Conservation (phyloP, 2,113 vertebrate genomes). For the Colaptes auratus region DNA sequence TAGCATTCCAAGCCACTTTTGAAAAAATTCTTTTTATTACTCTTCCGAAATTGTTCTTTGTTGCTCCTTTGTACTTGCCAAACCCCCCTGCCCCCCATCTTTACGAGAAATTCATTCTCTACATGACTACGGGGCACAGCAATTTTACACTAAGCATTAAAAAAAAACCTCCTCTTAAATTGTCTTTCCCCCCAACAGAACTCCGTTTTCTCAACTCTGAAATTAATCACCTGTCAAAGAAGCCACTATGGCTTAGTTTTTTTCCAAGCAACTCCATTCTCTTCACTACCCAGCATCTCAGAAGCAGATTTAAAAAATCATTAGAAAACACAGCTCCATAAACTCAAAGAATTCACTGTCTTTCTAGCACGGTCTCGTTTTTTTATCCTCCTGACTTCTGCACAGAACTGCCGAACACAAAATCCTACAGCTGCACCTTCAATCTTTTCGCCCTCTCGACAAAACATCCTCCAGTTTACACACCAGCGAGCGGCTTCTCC, state of each 20-base stretch:
- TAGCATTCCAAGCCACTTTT: background rate
- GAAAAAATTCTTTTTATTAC: background rate
- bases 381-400: background rate
- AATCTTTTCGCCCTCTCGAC: background rate
- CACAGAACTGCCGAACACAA: background rate
- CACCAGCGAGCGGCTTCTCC: background rate
- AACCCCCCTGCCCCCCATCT: background rate
- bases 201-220: background rate
- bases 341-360: background rate
- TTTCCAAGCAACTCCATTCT: background rate
- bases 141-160: background rate
- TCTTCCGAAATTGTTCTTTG: background rate
- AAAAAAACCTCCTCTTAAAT: background rate
- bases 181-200: background rate
- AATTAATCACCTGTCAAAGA: slow-evolving; percentile 46
- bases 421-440: background rate
- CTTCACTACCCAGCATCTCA: background rate
- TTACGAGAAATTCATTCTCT: background rate
- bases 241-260: background rate
- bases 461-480: background rate
- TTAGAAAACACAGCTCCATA: rapidly evolving
- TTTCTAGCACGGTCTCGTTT: background rate
- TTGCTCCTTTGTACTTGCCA: background rate
- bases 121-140: background rate
- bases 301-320: background rate